A percentile compares a stretch with the other conserved stretches of the same genome.
Conservation (phyloP, 2,888 invertebrate genomes). For the Brenthis ino region DNA sequence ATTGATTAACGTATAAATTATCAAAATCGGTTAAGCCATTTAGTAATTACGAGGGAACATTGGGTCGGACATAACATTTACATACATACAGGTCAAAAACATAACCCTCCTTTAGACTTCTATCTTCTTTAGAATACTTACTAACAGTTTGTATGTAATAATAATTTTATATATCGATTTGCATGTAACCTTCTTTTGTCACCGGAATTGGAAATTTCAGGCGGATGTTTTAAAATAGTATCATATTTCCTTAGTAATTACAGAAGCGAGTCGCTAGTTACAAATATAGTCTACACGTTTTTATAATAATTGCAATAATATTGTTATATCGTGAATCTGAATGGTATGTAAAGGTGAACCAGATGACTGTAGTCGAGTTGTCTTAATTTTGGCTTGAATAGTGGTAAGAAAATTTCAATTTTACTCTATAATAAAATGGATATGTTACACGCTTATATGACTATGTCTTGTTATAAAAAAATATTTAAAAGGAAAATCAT, state of each 20-base stretch:
- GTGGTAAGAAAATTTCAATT: background rate
- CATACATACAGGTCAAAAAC: too few species aligned
- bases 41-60: too few species aligned
- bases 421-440: background rate
- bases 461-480: too few species aligned
- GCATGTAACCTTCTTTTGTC: background rate
- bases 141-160: too few species aligned
- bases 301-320: conserved; percentile 18
- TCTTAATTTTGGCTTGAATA: conserved; percentile 13
- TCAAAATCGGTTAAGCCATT: too few species aligned
- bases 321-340: conserved; percentile 23
- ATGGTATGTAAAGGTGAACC: conserved; percentile 31
- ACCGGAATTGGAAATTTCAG: conserved; percentile 3
- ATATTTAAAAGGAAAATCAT: too few species aligned
- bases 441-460: too few species aligned
- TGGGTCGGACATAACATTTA: too few species aligned
- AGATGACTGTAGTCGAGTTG: conserved; percentile 23
- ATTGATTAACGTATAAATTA: too few species aligned
- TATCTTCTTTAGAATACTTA: too few species aligned
- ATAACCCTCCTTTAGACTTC: too few species aligned
- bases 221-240: background rate
- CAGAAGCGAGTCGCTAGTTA: background rate
- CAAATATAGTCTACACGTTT: conserved; percentile 5
- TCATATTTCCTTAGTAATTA: background rate
- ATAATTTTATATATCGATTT: background rate